These are phyloP conservation scores for Panagrolaimus sp. DNA, from an alignment of 1,140 invertebrate species.

Conservation along the genomic window DNA sequence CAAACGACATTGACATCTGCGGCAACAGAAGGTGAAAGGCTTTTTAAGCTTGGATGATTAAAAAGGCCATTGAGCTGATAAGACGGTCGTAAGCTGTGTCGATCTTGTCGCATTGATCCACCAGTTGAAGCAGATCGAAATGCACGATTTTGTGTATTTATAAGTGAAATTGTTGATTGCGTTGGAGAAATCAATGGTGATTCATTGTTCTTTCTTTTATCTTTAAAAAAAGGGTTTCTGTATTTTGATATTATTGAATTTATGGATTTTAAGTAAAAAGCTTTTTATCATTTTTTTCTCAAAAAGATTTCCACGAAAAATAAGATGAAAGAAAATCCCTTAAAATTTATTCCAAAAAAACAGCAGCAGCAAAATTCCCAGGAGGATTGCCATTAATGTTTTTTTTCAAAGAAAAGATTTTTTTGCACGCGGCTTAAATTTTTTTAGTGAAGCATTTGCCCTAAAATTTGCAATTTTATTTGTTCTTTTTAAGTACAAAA, in stretches of 20 bases:
- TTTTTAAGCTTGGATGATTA: constrained; percentile 32
- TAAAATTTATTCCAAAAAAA: neutral
- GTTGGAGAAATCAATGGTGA: constrained; percentile 21
- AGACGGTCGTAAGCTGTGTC: constrained; percentile 9
- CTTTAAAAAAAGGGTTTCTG: constrained; percentile 14
- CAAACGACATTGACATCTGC: neutral
- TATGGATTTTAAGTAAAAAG: neutral
- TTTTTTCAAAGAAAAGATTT: no score
- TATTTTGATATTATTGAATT: neutral
- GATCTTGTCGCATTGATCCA: constrained; percentile 23
- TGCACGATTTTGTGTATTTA: constrained; percentile 28
- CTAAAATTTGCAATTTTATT: no score
- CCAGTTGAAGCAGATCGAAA: constrained; percentile 33
- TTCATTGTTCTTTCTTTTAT: constrained; percentile 15
- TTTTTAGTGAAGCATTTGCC: no score
- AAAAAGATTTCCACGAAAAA: neutral
- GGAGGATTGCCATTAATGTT: constrained; percentile 15
- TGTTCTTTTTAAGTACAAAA: no score
- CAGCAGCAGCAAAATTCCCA: constrained; percentile 13
- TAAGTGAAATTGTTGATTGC: constrained; percentile 33
- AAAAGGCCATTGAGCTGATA: constrained; percentile 37
- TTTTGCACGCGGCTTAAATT: no score
- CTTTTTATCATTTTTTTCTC: neutral
- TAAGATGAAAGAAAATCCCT: neutral
- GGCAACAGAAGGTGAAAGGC: constrained; percentile 1